Conservation (phyloP, 2,113 vertebrate genomes). For the Mirza zaza region DNA sequence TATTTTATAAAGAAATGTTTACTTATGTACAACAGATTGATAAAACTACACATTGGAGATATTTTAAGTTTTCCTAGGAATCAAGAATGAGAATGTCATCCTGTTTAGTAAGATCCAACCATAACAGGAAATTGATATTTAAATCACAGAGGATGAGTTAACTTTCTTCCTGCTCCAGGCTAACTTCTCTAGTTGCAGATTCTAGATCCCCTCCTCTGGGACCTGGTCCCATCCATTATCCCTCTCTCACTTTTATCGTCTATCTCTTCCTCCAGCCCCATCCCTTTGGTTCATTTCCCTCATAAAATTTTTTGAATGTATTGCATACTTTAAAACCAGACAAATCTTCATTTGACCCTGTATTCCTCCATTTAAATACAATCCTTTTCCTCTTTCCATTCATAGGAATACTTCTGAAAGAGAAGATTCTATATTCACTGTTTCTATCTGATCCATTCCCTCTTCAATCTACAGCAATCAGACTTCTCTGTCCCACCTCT, state of each 20-base stretch:
- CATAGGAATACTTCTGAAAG: background rate
- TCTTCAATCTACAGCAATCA: background rate
- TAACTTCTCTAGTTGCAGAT: background rate
- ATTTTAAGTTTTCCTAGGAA: background rate
- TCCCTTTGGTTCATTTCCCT: background rate
- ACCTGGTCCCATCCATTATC: background rate
- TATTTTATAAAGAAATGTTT: background rate
- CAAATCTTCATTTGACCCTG: conserved; percentile 15
- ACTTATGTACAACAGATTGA: background rate
- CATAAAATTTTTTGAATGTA: background rate
- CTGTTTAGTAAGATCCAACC: conserved; percentile 1
- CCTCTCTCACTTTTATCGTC: background rate
- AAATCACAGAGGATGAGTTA: conserved; percentile 17
- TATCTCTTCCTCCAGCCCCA: background rate
- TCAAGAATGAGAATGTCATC: background rate
- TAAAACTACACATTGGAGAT: background rate
- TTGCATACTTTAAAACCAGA: background rate
- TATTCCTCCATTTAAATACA: background rate
- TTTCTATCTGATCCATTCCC: conserved; percentile 11
- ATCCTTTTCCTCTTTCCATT: conserved; percentile 18
- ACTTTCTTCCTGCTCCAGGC: background rate
- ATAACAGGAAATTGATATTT: conserved; percentile 22
- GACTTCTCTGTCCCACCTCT: background rate
- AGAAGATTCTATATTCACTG: background rate
- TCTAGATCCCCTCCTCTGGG: background rate